Conservation (phyloP, 1,140 invertebrate genomes). For the Aphaenogaster floridana region DNA sequence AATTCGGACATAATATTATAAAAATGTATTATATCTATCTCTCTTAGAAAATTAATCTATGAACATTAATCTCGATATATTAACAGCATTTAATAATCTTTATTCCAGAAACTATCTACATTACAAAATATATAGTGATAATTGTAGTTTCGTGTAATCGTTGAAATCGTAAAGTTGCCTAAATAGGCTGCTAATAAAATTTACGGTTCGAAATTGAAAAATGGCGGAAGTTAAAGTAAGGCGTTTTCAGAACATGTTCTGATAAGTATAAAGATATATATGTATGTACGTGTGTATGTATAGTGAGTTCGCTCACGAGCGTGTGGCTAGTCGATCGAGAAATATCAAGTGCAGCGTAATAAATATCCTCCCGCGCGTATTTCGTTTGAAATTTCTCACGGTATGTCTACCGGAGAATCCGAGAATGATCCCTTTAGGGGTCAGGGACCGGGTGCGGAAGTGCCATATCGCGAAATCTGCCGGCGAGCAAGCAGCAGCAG, state of each 20-base stretch:
- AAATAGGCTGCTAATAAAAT: neutral
- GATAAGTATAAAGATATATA: neutral
- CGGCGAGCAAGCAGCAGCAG: constrained; percentile 57
- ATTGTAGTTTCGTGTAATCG: neutral
- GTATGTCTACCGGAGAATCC: constrained; percentile 61
- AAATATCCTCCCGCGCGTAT: constrained; percentile 55
- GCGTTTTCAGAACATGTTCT: neutral
- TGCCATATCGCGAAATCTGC: constrained; percentile 77
- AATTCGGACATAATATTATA: neutral
- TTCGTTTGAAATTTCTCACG: constrained; percentile 60
- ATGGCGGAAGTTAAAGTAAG: neutral
- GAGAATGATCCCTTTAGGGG: constrained; percentile 72
- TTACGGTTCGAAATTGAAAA: neutral
- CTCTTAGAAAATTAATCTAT: neutral
- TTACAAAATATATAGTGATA: neutral
- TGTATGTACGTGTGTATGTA: neutral
- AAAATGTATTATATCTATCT: neutral
- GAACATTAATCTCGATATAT: neutral
- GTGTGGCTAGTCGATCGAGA: constrained; percentile 17
- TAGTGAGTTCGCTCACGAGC: neutral
- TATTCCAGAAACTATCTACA: neutral
- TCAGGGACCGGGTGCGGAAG: constrained; percentile 67
- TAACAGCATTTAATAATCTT: neutral
- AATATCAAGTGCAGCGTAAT: constrained; percentile 43
- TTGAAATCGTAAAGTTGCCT: neutral